phyloP scores from a whole-genome alignment of 2,113 vertebrate genomes.

The Eudyptes chrysolophus region DNA sequence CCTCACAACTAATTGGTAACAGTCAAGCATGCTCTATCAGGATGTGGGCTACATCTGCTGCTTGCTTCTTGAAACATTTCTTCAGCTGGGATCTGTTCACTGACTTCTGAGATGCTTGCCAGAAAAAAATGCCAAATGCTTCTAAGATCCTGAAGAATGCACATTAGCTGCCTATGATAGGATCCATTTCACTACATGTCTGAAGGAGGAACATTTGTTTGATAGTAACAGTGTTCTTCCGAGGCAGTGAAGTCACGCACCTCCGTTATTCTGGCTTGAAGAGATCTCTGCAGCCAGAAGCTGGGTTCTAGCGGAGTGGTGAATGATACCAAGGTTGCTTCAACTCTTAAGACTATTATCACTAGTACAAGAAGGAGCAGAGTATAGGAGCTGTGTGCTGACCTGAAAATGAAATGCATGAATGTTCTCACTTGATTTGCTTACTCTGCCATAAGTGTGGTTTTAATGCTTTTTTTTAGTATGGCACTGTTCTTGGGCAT shows the following conservation, averaged over 20 bases:
- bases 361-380: background rate
- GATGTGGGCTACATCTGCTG: background rate
- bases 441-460: background rate
- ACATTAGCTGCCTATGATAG: background rate
- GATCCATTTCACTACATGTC: background rate
- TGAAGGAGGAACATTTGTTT: background rate
- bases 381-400: background rate
- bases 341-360: background rate
- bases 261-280: fast-evolving
- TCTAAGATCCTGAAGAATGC: background rate
- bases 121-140: background rate
- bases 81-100: background rate
- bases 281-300: background rate
- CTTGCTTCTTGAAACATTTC: background rate
- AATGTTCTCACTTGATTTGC: background rate
- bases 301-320: background rate
- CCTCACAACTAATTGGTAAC: background rate
- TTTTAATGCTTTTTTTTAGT: background rate
- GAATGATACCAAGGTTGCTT: background rate
- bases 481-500: background rate
- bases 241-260: background rate
- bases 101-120: background rate
- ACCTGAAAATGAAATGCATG: background rate
- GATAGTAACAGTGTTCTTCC: background rate
- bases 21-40: background rate